Evolutionary conservation across 2,797 vertebrate species (phyloP), one percentile per base, ranked within the genome.

Genomic region (Antrozous pallidus): DNA sequence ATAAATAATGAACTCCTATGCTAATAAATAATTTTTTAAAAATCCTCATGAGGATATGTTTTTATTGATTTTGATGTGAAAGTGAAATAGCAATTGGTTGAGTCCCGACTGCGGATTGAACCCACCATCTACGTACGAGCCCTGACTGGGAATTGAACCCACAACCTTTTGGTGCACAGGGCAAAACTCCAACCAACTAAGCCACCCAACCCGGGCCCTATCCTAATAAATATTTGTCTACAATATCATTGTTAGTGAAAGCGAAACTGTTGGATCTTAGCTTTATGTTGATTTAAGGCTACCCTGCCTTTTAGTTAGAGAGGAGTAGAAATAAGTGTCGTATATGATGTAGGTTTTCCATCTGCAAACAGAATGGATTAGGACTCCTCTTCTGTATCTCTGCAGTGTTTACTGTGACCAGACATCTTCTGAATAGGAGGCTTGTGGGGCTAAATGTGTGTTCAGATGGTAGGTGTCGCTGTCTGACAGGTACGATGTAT

Each of bases 211-310:
- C 61, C 17, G 31, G 31, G 31, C 31, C 31, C 31, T 65, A 8
- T 80, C 51, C 24, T 61, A 56, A 56, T 51, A 88, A 79, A 40
- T 58, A 36, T 54, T 88, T 93, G 73, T 24, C 42, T 24, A 4
- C 8, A 45, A 7, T n/a, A 56, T 58, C 2, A 63, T 65, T 87
- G 91, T 79, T 71, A 49, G 69, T 82, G 75, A 74, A 58, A 54
- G 83, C 0, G 9, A 47, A 94, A 49, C 12, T 54, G 14, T 22
- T 45, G n/a, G 6, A 71, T 85, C 38, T 45, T 65, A 51, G 80
- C 40, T 49, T 88, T 92, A 61, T 93, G 31, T 92, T 93, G 8
- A 65, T 87, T 85, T 82, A 63, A 82, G 69, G 28, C 47, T 20
- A 6, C 36, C 28, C 9, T 89, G 56, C 4, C 28, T 82, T 94